Evolutionary conservation across 92 coral and sea anemone species (phyloP), one percentile per base, ranked within the genome.

Genomic region (Porites evermanni): DNA sequence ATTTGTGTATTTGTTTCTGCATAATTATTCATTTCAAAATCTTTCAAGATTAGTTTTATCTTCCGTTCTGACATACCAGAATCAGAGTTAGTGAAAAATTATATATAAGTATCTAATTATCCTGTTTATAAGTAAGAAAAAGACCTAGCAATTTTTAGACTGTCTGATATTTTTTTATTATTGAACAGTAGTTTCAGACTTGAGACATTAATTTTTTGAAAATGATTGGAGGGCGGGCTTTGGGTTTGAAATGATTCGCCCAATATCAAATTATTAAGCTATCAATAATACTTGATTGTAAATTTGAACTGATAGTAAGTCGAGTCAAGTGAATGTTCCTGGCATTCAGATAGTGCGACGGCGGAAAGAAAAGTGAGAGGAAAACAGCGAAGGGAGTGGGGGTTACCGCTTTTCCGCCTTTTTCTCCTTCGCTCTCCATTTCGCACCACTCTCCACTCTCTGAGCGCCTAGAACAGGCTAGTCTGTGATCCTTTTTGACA

Each of bases 81-180:
- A 79, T 79, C 24, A 81, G 64, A 81, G 75, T 16, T 59, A 70
- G 7, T 47, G 26, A 14, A 50, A 81, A 54, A 14, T 32, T 70
- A 59, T 38, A 59, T 38, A 38, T 38, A 56, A 70, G 44, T 70
- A 29, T 70, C 68, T 29, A 32, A 70, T 69, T 50, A 81, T 53
- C 54, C n/a, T 59, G 64, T 70, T 69, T 29, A 53, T 53, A 38
- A 38, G 47, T 69, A 47, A 81, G 85, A 70, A 56, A 58, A 65
- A 18, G 69, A n/a, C 19, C 32, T 11, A 38, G 60, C 58, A 12
- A 12, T 69, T 69, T 69, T 54, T 53, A 44, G 26, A 23, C 23
- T 60, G 16, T 78, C 13, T 38, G 47, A 0, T 38, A 38, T 38
- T 38, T 38, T 38, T 38, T 38, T 38, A 38, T 38, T 38, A 4